These are phyloP conservation scores for Ruditapes philippinarum DNA, from an alignment of 1,140 invertebrate genomes.

Conservation along the genomic window DNA sequence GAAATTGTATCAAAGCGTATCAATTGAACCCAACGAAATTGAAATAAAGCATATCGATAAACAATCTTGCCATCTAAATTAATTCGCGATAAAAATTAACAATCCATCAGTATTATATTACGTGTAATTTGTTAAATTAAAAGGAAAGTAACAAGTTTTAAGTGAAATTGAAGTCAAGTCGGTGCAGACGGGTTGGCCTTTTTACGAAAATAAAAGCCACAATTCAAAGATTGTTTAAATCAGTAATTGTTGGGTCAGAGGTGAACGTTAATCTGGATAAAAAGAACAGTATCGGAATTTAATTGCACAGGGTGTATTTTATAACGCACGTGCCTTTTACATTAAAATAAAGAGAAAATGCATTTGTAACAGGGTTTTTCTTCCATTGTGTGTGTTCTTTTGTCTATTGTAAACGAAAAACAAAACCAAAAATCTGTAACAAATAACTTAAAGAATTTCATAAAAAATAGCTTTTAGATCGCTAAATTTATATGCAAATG, in stretches of 20 bases:
- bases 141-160: constrained; percentile 3
- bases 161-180: not conserved
- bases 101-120: not conserved
- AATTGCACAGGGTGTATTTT: not conserved
- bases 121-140: constrained; percentile 15
- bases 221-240: not conserved
- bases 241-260: not conserved
- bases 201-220: not conserved
- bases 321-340: constrained; percentile 19
- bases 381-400: no score
- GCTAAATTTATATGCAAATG: no score
- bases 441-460: no score
- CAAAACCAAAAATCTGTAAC: no score
- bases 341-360: not conserved
- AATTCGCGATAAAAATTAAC: constrained; percentile 41
- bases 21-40: constrained; percentile 14
- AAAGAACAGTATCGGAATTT: not conserved
- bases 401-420: no score
- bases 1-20: constrained; percentile 16
- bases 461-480: no score
- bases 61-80: constrained; percentile 10
- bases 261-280: not conserved
- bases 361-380: no score
- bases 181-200: not conserved
- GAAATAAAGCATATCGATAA: constrained; percentile 8